These are phyloP conservation scores for Hemaris fuciformis DNA, from an alignment of 2,888 invertebrate species.

Conservation along the genomic window DNA sequence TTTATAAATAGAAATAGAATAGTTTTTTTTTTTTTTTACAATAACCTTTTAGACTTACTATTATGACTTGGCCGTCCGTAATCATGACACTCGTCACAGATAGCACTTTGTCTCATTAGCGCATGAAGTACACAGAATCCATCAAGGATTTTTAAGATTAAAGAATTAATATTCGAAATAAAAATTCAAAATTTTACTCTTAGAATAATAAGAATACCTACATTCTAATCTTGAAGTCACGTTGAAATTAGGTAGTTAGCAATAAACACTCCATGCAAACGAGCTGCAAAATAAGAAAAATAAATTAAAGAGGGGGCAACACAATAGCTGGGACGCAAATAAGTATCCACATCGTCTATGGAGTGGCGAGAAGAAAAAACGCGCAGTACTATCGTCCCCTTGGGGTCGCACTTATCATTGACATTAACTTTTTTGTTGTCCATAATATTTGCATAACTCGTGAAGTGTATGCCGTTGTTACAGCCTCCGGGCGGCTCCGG, in stretches of 20 bases:
- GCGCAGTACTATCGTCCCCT: conserved; percentile 61
- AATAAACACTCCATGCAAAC: conserved; percentile 40
- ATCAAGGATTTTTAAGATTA: too few species aligned
- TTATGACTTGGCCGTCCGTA: too few species aligned
- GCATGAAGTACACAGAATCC: too few species aligned
- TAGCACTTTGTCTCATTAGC: too few species aligned
- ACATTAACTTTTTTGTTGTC: conserved; percentile 81
- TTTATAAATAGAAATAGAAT: too few species aligned
- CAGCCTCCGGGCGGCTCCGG: conserved; percentile 66
- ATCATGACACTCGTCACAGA: too few species aligned
- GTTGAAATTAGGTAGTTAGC: conserved; percentile 41
- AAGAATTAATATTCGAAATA: too few species aligned
- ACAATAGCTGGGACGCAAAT: conserved; percentile 49
- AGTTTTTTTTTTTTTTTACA: too few species aligned
- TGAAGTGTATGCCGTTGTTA: conserved; percentile 64
- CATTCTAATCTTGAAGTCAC: neutral
- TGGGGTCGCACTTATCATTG: conserved; percentile 76
- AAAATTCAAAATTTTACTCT: neutral
- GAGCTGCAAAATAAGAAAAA: conserved; percentile 48
- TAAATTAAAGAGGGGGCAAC: conserved; percentile 61
- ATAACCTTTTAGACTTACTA: too few species aligned
- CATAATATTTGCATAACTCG: conserved; percentile 81
- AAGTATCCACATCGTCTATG: conserved; percentile 39
- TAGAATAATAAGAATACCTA: neutral
- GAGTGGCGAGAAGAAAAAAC: conserved; percentile 46